Percentiles rank a stretch among this genome's conserved stretches.
Evolutionary conservation across 2,797 vertebrate genomes (phyloP).

Genomic region (Diglossa cyanea): DNA sequence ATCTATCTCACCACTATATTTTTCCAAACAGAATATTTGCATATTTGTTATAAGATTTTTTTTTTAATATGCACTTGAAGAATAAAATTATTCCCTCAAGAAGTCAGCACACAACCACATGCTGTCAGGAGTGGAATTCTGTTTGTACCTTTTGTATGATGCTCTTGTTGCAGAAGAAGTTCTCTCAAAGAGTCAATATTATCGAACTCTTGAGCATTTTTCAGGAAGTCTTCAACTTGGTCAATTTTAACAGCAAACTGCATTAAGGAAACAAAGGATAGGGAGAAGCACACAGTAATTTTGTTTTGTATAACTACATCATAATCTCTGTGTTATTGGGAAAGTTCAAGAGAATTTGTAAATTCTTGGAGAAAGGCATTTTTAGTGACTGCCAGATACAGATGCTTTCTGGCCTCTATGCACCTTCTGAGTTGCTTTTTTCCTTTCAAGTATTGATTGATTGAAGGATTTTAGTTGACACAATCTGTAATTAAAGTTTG

Average conservation of each 20-base stretch:
- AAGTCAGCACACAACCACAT: neutral
- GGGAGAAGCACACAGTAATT: neutral
- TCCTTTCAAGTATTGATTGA: neutral
- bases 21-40: neutral
- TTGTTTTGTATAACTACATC: neutral
- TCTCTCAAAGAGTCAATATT: conserved; percentile 68
- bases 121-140: neutral
- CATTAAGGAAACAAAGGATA: conserved; percentile 18
- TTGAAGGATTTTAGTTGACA: neutral
- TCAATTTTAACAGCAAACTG: conserved; percentile 87
- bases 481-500: neutral
- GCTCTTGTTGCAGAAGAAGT: conserved; percentile 75
- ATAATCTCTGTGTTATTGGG: neutral
- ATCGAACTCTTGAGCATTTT: conserved; percentile 69
- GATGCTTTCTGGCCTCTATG: neutral
- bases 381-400: neutral
- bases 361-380: neutral
- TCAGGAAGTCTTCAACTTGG: conserved; percentile 82
- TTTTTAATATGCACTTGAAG: fast-evolving
- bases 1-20: neutral
- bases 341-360: neutral
- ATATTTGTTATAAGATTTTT: neutral
- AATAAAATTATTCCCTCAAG: neutral
- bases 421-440: neutral
- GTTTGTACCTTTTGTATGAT: conserved; percentile 82